Conservation (phyloP, 2,113 vertebrate genomes). For the Brachypteracias leptosomus region DNA sequence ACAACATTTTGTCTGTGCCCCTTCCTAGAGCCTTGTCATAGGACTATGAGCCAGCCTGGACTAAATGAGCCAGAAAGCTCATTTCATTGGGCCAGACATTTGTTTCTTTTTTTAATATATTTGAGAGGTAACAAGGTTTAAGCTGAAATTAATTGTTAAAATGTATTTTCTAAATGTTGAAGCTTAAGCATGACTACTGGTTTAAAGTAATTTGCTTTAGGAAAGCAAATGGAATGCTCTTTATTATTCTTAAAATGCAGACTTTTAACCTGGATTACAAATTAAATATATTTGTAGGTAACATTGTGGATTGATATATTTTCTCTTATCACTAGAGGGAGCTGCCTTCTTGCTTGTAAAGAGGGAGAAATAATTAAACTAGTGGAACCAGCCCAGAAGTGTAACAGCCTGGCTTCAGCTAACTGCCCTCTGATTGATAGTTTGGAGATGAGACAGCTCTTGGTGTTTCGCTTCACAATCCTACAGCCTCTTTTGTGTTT, state of each 20-base stretch:
- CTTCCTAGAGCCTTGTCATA: not conserved
- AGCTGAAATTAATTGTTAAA: not conserved
- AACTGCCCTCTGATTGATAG: not conserved
- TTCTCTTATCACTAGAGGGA: conserved; percentile 49
- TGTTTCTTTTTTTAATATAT: not conserved
- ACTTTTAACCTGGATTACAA: not conserved
- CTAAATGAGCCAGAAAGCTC: not conserved
- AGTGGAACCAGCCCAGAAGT: not conserved
- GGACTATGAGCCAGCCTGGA: not conserved
- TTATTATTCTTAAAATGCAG: not conserved
- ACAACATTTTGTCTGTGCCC: not conserved
- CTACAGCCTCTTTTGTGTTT: not conserved
- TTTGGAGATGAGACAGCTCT: not conserved
- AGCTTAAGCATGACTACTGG: not conserved
- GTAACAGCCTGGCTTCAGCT: not conserved
- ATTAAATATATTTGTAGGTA: not conserved
- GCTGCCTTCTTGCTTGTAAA: conserved; percentile 42
- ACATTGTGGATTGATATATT: not conserved
- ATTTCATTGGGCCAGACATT: not conserved
- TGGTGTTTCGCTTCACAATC: not conserved
- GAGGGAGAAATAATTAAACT: not conserved
- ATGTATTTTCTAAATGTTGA: not conserved
- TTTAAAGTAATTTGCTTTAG: not conserved
- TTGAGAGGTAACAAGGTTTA: not conserved
- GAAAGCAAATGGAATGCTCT: not conserved